These are phyloP conservation scores for Eriocheir sinensis DNA, from an alignment of 1,140 invertebrate genomes.

Conservation along the genomic window DNA sequence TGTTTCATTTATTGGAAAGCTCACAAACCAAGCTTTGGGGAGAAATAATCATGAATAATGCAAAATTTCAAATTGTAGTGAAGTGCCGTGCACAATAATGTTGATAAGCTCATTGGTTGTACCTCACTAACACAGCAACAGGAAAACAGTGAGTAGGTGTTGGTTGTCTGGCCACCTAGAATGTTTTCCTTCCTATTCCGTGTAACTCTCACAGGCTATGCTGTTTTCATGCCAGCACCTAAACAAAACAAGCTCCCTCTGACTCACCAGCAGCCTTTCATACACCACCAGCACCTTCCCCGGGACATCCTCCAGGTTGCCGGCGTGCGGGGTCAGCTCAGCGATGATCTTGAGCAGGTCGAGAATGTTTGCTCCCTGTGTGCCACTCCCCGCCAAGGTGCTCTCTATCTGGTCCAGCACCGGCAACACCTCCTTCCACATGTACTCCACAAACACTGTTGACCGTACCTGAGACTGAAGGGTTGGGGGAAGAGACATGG, in stretches of 20 bases:
- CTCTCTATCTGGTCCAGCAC: constrained; percentile 82
- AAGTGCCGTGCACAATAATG: no score
- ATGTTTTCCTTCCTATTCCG: no score
- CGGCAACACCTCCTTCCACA: constrained; percentile 85
- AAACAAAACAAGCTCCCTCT: not conserved
- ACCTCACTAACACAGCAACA: no score
- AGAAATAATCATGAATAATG: no score
- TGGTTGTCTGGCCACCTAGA: no score
- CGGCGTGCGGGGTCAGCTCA: constrained; percentile 90
- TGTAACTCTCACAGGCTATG: no score
- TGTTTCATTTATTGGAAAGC: no score
- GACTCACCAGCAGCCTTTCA: constrained; percentile 89
- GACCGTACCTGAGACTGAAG: constrained; percentile 93
- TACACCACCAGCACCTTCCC: constrained; percentile 89
- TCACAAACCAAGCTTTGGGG: no score
- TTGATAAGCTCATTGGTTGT: no score
- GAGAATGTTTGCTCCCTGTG: constrained; percentile 81
- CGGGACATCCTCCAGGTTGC: constrained; percentile 88
- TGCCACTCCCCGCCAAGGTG: constrained; percentile 83
- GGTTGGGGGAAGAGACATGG: not conserved
- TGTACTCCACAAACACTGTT: constrained; percentile 91
- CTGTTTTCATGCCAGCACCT: no score
- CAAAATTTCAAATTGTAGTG: no score
- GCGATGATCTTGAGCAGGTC: constrained; percentile 94
- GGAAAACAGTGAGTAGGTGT: no score